phyloP scores from a whole-genome alignment of 2,888 invertebrate genomes.

The Cerceris rybyensis region DNA sequence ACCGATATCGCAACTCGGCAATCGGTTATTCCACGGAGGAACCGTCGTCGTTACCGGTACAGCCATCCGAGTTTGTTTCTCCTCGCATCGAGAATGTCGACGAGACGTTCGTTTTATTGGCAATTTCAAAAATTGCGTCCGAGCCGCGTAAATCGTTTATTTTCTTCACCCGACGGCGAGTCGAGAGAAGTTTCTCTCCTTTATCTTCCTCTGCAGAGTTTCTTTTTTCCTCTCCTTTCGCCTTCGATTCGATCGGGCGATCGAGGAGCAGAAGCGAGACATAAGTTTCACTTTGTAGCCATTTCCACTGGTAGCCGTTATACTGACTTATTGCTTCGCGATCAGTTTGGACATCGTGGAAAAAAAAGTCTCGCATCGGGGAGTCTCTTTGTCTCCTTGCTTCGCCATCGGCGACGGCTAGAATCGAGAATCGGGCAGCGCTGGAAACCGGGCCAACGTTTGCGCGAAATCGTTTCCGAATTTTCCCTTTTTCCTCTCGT shows the following conservation, averaged over 20 bases:
- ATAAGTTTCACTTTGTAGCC: slow-evolving; percentile 55
- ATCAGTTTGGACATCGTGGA: slow-evolving; percentile 52
- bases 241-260: slow-evolving; percentile 49
- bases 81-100: slow-evolving; percentile 23
- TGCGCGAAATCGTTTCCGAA: slow-evolving; percentile 56
- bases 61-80: slow-evolving; percentile 21
- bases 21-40: not conserved
- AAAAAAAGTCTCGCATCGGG: slow-evolving; percentile 32
- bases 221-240: slow-evolving; percentile 23
- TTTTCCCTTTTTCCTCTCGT: slow-evolving; percentile 31
- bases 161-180: slow-evolving; percentile 33
- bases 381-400: slow-evolving; percentile 40
- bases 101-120: slow-evolving; percentile 63
- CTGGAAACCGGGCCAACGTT: slow-evolving; percentile 55
- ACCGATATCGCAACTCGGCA: slow-evolving; percentile 46
- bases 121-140: slow-evolving; percentile 67
- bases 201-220: slow-evolving; percentile 5
- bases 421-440: slow-evolving; percentile 57
- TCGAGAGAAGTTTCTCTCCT: slow-evolving; percentile 29
- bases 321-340: slow-evolving; percentile 59
- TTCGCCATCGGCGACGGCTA: slow-evolving; percentile 51
- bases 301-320: slow-evolving; percentile 34
- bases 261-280: slow-evolving; percentile 37
- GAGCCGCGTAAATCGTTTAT: slow-evolving; percentile 58
- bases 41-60: slow-evolving; percentile 2